Evolutionary conservation across 2,113 vertebrate species (phyloP), one percentile per base, ranked within the genome.

Genomic region (Leuciscus idus): DNA sequence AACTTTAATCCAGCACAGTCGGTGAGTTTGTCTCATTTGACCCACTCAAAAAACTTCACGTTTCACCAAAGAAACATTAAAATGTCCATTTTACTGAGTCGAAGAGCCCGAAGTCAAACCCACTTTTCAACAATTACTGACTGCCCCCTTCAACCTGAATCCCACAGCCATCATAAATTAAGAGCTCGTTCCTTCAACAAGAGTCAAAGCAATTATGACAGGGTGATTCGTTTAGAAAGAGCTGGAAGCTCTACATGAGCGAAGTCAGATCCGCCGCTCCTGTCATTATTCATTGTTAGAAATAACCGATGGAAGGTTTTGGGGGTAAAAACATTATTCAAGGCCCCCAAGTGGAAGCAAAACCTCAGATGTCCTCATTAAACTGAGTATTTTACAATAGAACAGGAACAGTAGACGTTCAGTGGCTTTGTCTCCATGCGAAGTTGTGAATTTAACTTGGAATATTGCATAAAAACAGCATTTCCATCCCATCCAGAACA

Each of bases 171-270:
- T 82, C 68, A 86, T 86, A 82, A 86, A 75, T 74, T 13, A 81
- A 81, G 68, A 72, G 72, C 68, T 36, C 57, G 50, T 61, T 61
- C 46, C 57, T 75, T 81, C 30, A 59, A 36, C 43, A 50, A 46
- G 68, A 74, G 85, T 81, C 85, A 86, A 81, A 86, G 85, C 85
- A 82, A 81, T 86, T 86, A 86, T 81, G 80, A 81, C 55, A 74
- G 59, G 68, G 85, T 74, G 70, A 81, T 82, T 86, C 85, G 52
- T 81, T 86, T 75, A 74, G 57, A 81, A 55, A 86, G 68, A 6
- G 85, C 85, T 81, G 10, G 19, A 48, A 81, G 85, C 85, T 39
- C 30, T 43, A 55, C 26, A 52, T 17, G 59, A 85, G 84, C 70
- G 30, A 75, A 75, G 36, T 46, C 52, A 73, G 70, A 48, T 75